Evolutionary conservation across 1,140 invertebrate genomes (phyloP).

Genomic region (Trissolcus basalis): DNA sequence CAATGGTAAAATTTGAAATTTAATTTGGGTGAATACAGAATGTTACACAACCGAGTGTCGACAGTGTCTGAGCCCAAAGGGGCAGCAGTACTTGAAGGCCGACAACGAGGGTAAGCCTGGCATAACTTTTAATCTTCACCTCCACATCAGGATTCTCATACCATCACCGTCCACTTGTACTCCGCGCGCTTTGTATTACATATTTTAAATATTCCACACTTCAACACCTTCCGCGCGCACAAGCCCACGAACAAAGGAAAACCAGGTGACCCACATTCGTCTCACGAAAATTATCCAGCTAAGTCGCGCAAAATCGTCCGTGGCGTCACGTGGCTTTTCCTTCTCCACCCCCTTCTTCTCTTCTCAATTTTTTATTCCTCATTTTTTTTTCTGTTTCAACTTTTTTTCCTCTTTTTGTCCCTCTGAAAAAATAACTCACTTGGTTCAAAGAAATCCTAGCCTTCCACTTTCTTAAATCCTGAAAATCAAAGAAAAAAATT

Average conservation of each 20-base stretch:
- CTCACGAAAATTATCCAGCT: conserved; percentile 6
- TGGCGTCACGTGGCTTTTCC: conserved; percentile 24
- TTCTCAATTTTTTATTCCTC: conserved; percentile 3
- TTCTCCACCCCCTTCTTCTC: conserved; percentile 10
- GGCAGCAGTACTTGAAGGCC: conserved; percentile 87
- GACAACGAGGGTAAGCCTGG: conserved; percentile 85
- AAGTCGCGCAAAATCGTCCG: conserved; percentile 5
- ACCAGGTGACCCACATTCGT: conserved; percentile 29
- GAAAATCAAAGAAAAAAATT: no score
- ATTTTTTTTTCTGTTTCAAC: background rate
- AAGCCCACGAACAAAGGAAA: conserved; percentile 24
- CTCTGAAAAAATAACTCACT: no score
- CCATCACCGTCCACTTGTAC: conserved; percentile 58
- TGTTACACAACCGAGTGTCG: conserved; percentile 80
- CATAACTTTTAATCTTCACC: conserved; percentile 74
- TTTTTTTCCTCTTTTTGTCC: no score
- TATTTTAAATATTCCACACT: conserved; percentile 34
- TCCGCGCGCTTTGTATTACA: conserved; percentile 44
- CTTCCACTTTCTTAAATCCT: no score
- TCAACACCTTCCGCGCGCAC: conserved; percentile 27
- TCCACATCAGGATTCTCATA: conserved; percentile 68
- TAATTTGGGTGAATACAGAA: conserved; percentile 77
- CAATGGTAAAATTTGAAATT: conserved; percentile 65
- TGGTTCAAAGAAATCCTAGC: no score
- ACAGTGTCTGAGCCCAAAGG: conserved; percentile 83